Percentiles rank a stretch among this genome's conserved stretches.
phyloP scores from a whole-genome alignment of 2,113 vertebrate species.

The Tetrao urogallus region DNA sequence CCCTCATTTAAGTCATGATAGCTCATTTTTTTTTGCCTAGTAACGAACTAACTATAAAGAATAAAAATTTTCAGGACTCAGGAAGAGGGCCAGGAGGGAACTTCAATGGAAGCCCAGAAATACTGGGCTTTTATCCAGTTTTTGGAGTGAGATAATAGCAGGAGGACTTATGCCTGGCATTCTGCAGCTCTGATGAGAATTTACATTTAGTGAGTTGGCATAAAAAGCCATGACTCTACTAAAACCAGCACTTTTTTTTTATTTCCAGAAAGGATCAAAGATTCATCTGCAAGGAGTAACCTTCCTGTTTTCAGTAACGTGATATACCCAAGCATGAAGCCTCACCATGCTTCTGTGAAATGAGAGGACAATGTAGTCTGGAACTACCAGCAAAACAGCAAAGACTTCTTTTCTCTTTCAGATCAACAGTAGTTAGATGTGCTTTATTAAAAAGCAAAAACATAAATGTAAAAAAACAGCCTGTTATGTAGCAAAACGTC shows the following conservation, averaged over 20 bases:
- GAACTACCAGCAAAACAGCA: background rate
- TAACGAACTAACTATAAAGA: background rate
- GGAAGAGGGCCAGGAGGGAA: background rate
- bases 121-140: background rate
- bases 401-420: background rate
- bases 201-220: background rate
- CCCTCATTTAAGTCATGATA: background rate
- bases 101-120: background rate
- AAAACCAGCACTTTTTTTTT: accelerated
- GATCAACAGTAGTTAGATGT: background rate
- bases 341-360: background rate
- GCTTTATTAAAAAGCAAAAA: background rate
- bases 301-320: background rate
- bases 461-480: background rate
- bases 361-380: background rate
- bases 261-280: background rate
- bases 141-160: background rate
- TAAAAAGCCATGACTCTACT: background rate
- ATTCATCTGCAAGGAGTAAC: background rate
- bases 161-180: accelerated
- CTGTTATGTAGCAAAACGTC: background rate
- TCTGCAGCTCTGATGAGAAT: background rate
- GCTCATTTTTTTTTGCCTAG: background rate
- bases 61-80: background rate
- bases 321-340: background rate